Evolutionary conservation across 2,797 vertebrate genomes (phyloP), one percentile per base, ranked within the genome.

Genomic region (Oreochromis grahami): DNA sequence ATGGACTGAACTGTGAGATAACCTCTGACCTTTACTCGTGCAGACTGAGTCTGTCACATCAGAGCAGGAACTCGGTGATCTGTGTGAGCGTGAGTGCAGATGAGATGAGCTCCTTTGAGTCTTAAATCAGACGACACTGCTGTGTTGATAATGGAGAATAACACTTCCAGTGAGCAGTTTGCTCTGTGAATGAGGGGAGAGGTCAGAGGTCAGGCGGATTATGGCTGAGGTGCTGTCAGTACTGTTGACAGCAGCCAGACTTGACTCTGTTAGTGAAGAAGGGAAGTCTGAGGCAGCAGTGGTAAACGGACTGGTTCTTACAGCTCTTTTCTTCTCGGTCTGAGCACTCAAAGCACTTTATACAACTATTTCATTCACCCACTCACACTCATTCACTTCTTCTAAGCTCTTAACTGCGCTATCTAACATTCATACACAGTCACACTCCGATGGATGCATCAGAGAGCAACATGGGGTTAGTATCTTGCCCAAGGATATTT

Each of bases 21-120:
- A 56, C 55, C 29, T 58, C 21, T 26, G 38, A 45, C n/a, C 41
- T 17, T 70, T 26, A 7, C 41, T 70, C 5, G 14, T 26, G 21
- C 38, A 10, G n/a, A 58, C 29, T 4, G 56, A 68, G 19, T 51
- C 50, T 5, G 21, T 45, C 21, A 12, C 38, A 45, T 70, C 65
- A 72, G 68, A 72, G 15, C 21, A 48, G 68, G 68, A 29, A 72
- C 43, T 2, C 3, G 19, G 60, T 41, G 41, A 29, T 48, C 68
- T 8, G 24, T 29, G 43, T 29, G 24, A 26, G 10, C 5, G 1
- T 53, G 5, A 11, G 3, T 1, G 0, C 55, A 58, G 26, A 6
- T 3, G 1, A 56, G 14, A 17, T 10, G 55, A 58, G 26, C 14
- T 58, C 26, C 8, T 32, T 0, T 0, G 0, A 38, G 34, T 68